phyloP scores from a whole-genome alignment of 2,113 vertebrate genomes.

The Vulpes ferrilata region DNA sequence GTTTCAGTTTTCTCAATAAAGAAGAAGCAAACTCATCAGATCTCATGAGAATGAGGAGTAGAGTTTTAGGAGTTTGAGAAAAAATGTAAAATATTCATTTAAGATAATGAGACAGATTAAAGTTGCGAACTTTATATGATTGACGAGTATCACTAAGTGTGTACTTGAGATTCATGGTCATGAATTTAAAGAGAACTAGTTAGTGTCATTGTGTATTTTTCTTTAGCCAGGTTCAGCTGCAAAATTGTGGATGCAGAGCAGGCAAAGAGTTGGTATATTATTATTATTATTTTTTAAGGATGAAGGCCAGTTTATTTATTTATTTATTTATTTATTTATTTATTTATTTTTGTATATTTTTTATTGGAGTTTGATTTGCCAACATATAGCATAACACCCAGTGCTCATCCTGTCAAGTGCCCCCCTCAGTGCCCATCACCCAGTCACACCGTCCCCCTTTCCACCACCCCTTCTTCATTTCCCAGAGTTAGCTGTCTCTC shows the following conservation, averaged over 20 bases:
- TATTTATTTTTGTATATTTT: too few relatives aligned
- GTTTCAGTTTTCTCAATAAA: not conserved
- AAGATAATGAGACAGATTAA: not conserved
- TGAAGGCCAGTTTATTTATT: too few relatives aligned
- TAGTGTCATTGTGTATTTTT: not conserved
- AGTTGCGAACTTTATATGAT: not conserved
- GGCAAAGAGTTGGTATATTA: not conserved
- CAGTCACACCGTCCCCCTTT: too few relatives aligned
- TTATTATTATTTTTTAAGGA: too few relatives aligned
- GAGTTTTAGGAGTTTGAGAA: not conserved
- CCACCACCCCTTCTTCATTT: too few relatives aligned
- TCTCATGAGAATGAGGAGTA: not conserved
- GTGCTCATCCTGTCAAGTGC: too few relatives aligned
- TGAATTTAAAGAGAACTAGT: conserved; percentile 44
- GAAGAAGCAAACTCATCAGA: not conserved
- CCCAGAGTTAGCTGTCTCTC: too few relatives aligned
- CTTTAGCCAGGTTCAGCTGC: not conserved
- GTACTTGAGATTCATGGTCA: not conserved
- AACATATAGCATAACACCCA: too few relatives aligned
- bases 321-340: too few relatives aligned
- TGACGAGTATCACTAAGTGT: not conserved
- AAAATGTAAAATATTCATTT: conserved; percentile 42
- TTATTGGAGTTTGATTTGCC: too few relatives aligned
- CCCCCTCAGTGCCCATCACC: too few relatives aligned
- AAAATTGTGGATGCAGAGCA: not conserved